Conservation (phyloP, 30 jellyfish, hydroid and myxozoan genomes). For the Hydractinia echinata region DNA sequence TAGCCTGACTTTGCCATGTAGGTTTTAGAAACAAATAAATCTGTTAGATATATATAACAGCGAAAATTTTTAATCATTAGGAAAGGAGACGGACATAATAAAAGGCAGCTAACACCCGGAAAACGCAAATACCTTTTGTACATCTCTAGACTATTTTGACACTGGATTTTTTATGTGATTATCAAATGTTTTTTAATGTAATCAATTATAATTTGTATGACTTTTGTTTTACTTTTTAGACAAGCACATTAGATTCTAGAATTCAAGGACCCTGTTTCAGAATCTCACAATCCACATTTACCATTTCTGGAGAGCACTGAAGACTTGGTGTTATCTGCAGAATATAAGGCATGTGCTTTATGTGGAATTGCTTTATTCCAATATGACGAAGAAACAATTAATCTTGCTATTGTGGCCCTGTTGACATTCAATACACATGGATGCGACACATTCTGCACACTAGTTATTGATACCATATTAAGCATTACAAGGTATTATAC, state of each 20-base stretch:
- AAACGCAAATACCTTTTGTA: too few species aligned
- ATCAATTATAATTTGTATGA: background rate
- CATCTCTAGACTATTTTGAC: too few species aligned
- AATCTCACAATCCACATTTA: background rate
- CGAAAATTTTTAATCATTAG: too few species aligned
- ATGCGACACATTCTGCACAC: slow-evolving; percentile 90
- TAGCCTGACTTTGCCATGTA: too few species aligned
- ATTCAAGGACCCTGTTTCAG: background rate
- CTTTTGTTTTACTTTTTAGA: background rate
- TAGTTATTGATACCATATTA: slow-evolving; percentile 58
- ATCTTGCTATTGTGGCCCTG: slow-evolving; percentile 62
- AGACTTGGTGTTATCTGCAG: background rate
- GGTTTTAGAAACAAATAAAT: too few species aligned
- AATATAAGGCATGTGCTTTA: background rate
- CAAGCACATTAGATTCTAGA: background rate
- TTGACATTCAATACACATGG: slow-evolving; percentile 87
- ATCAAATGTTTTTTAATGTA: too few species aligned
- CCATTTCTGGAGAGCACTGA: slow-evolving; percentile 22
- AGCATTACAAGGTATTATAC: slow-evolving; percentile 72
- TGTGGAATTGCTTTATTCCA: slow-evolving; percentile 50
- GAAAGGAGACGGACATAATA: too few species aligned
- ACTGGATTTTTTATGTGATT: too few species aligned
- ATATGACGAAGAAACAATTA: slow-evolving; percentile 63
- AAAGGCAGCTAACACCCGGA: too few species aligned
- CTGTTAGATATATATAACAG: too few species aligned